Evolutionary conservation across 1,140 invertebrate species (phyloP).

Genomic region (Bombus waltoni): DNA sequence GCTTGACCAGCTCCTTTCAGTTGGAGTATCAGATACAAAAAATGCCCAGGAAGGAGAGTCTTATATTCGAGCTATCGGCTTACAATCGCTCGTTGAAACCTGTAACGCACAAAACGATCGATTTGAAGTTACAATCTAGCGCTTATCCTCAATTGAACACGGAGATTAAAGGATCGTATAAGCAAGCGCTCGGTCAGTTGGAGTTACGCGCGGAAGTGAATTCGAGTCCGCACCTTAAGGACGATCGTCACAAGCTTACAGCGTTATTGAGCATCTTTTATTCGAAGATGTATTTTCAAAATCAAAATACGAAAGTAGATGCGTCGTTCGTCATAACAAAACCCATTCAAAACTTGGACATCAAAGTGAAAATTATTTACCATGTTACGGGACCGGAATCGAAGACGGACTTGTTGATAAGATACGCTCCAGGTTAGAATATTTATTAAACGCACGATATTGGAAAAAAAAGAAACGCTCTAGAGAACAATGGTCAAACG

Average conservation of each 20-base stretch:
- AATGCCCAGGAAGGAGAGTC: conserved; percentile 85
- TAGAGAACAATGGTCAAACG: too few relatives aligned
- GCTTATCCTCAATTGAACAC: conserved; percentile 91
- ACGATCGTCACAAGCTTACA: conserved; percentile 84
- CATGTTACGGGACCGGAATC: conserved; percentile 73
- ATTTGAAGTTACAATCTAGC: conserved; percentile 87
- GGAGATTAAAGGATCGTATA: conserved; percentile 86
- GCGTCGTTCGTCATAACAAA: conserved; percentile 80
- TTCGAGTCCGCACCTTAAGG: conserved; percentile 80
- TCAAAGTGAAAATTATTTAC: conserved; percentile 80
- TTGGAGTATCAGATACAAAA: conserved; percentile 87
- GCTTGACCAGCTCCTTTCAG: conserved; percentile 84
- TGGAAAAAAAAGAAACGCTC: rapidly evolving
- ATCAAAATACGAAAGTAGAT: conserved; percentile 79
- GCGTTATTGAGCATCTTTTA: conserved; percentile 84
- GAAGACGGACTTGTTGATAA: conserved; percentile 76
- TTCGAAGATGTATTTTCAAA: conserved; percentile 81
- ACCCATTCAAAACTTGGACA: conserved; percentile 81
- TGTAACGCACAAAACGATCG: conserved; percentile 84
- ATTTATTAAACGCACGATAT: too few relatives aligned
- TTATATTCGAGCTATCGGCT: conserved; percentile 86
- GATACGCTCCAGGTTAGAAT: conserved; percentile 80
- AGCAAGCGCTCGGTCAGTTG: conserved; percentile 83
- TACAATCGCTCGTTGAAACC: conserved; percentile 86
- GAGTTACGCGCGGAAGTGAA: conserved; percentile 83